phyloP scores from a whole-genome alignment of 1,140 invertebrate genomes.

The Tetragonula clypearis region DNA sequence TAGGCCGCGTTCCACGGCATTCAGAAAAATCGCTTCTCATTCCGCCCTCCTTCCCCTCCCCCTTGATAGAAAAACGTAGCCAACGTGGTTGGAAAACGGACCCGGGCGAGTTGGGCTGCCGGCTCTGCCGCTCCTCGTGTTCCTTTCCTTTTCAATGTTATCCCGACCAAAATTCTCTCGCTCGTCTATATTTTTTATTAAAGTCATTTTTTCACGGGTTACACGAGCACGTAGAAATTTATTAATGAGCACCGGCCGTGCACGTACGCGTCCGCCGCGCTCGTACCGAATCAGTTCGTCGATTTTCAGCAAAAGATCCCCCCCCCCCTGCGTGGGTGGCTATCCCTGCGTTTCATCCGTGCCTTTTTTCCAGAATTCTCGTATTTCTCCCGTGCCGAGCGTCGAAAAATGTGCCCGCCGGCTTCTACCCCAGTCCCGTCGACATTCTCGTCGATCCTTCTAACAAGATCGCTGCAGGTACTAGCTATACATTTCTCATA shows the following conservation, averaged over 20 bases:
- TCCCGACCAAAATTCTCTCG: conserved; percentile 48
- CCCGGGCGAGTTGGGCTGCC: background rate
- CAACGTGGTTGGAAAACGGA: conserved; percentile 8
- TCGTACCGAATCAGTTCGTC: conserved; percentile 16
- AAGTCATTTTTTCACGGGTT: conserved; percentile 31
- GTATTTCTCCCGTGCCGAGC: background rate
- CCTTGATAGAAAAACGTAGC: background rate
- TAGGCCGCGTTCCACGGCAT: conserved; percentile 19
- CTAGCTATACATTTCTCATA: no score
- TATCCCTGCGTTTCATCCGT: background rate
- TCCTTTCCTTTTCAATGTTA: conserved; percentile 56
- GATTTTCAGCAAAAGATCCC: conserved; percentile 42
- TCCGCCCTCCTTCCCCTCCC: background rate
- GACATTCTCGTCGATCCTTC: background rate
- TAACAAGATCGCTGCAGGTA: no score
- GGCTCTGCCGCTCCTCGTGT: background rate
- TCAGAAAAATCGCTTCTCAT: conserved; percentile 50
- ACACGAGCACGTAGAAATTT: conserved; percentile 37
- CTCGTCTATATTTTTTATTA: conserved; percentile 61
- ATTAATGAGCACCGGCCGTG: conserved; percentile 30
- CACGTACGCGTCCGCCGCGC: conserved; percentile 30
- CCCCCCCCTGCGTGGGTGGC: no score
- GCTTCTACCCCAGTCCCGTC: background rate
- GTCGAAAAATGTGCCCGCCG: background rate
- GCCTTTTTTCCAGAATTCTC: conserved; percentile 27